A percentile compares a stretch with the other conserved stretches of the same genome.
These are phyloP conservation scores for Cancer borealis DNA, from an alignment of 2,888 invertebrate species.

Conservation along the genomic window DNA sequence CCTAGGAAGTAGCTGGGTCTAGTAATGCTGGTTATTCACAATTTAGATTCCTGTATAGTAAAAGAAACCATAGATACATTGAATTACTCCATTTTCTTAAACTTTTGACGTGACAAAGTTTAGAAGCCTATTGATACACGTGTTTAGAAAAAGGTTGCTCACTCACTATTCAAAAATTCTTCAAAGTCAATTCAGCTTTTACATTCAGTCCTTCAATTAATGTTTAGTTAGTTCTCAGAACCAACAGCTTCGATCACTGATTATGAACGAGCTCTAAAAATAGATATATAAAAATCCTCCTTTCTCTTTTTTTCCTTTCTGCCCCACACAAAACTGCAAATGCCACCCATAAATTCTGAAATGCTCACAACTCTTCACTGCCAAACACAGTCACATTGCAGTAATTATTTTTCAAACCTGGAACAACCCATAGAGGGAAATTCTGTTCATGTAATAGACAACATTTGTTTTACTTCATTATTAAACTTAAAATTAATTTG, in stretches of 20 bases:
- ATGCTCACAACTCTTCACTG: slow-evolving; percentile 28
- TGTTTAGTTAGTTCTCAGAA: not conserved
- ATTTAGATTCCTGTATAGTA: not conserved
- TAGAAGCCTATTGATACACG: not conserved
- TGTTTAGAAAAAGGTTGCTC: slow-evolving; percentile 26
- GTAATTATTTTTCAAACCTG: slow-evolving; percentile 27
- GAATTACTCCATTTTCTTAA: not conserved
- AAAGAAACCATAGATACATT: not conserved
- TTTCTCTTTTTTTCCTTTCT: not conserved
- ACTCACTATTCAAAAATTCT: not conserved
- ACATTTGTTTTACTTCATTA: not conserved
- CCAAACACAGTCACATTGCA: slow-evolving; percentile 36
- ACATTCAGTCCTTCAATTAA: not conserved
- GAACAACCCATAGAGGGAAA: not conserved
- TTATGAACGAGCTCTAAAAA: not conserved
- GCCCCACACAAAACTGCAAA: slow-evolving; percentile 20
- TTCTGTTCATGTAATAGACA: not conserved
- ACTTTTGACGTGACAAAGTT: not conserved
- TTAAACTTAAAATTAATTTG: not conserved
- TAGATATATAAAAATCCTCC: not conserved
- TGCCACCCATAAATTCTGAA: slow-evolving; percentile 7
- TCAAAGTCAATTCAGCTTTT: not conserved
- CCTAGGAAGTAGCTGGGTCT: slow-evolving; percentile 27
- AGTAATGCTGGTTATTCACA: not conserved
- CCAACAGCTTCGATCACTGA: not conserved